Base-by-base conservation (phyloP, 2,113 vertebrate species). In the Saimiri boliviensis region DNA sequence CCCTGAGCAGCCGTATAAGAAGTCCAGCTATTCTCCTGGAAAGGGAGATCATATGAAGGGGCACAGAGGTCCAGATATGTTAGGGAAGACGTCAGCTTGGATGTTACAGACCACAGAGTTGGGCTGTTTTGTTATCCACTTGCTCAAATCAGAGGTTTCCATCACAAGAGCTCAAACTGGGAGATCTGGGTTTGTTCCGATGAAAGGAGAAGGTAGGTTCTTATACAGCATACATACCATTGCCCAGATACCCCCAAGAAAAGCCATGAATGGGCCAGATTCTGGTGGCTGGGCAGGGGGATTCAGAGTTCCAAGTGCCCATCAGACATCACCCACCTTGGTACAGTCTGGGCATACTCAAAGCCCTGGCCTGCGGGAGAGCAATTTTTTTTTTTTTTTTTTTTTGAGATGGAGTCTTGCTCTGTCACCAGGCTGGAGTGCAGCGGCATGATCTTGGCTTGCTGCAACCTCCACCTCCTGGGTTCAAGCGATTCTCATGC, bases 41-140 rank as follows among this genome's bases (percentile, higher is more conserved):
- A 40, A 49, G 40, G 40, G 17, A 58, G n/a, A 42, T 70, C 74
- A 52, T 6, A 0, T 8, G 3, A 3, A 93, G 32, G n/a, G 37
- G 20, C 8, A 9, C 3, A 66, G 7, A 8, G n/a, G 0, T 0
- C 11, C 12, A 77, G 35, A n/a, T 13, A 1, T 5, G 2, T 2
- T 32, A 21, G 13, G 1, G 12, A 45, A 25, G 42, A 42, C 19
- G 52, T 35, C 54, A 20, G 1, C 0, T 12, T 70, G 74, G 40
- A 14, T 8, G 52, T 60, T 9, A 32, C 47, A 74, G 30, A 13
- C 5, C 14, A 4, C 16, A 52, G 12, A 19, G 2, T 13, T 35
- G 13, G 5, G 6, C 14, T 58, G 17, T 37, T 80, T 74, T n/a
- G 16, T 21, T n/a, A 11, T 30, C 71, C 35, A n/a, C 27, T 37